Base-by-base conservation (phyloP, 2,797 vertebrate species). In the Sardinella longiceps region DNA sequence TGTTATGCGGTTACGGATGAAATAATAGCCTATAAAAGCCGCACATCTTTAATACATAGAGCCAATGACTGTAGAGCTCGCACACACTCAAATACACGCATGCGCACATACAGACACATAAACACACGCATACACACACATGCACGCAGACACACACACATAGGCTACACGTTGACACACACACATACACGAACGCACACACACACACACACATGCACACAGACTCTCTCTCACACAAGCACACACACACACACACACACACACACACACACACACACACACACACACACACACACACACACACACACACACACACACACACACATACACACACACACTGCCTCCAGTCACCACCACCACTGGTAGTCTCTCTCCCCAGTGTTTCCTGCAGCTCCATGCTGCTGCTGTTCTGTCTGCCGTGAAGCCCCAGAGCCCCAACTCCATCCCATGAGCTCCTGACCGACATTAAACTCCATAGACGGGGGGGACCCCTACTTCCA, bases 371-470 rank as follows among this genome's bases (percentile, higher is more conserved):
- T 28, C 60, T 66, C 28, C 60, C 60, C 2, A 28, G 10, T 23
- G 20, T 7, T 23, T 0, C 0, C n/a, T 66, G 28, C n/a, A n/a
- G n/a, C 60, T 33, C 60, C 5, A 9, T 10, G n/a, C 60, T 28
- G n/a, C 60, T 28, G n/a, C n/a, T 28, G n/a, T 9, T 11, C 60
- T 70, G 63, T 33, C 63, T 33, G 12, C 12, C 11, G 4, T 15
- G 63, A 30, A 23, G 51, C 51, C 20, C 51, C 51, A 53, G 51
- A 33, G 63, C 63, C 37, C 63, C 63, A 33, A 14, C 28, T 3
- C 28, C 33, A 70, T 33, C 63, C 63, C 63, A 9, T 70, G 33
- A 70, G 63, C 63, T 37, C 63, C 63, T 70, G 63, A 70, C 63
- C 63, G 63, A 33, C 63, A 70, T 70, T 70, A 70, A 0, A 70